phyloP scores from a whole-genome alignment of 2,888 invertebrate species.

The Bugulina stolonifera region DNA sequence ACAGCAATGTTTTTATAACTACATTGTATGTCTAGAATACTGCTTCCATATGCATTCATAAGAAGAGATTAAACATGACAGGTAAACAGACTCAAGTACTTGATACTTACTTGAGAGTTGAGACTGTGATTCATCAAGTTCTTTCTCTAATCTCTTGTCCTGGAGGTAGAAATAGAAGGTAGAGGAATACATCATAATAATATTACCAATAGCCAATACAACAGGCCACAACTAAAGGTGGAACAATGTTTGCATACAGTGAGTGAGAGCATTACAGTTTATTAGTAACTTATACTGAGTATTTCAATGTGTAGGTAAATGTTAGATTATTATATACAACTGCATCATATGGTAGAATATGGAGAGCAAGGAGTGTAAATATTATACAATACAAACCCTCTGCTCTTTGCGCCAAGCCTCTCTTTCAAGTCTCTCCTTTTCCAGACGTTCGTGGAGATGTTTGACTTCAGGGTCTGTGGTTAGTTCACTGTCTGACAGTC shows the following conservation, averaged over 20 bases:
- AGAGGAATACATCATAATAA: no score
- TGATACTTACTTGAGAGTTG: not conserved
- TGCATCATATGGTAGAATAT: no score
- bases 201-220: no score
- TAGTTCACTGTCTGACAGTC: not conserved
- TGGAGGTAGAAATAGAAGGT: not conserved
- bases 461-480: not conserved
- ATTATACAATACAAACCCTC: not conserved
- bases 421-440: constrained; percentile 19
- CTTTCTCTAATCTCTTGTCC: not conserved
- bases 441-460: not conserved
- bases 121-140: not conserved
- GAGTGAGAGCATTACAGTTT: no score
- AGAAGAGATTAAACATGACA: not conserved
- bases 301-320: no score
- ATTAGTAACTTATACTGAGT: no score
- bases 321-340: no score
- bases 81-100: not conserved
- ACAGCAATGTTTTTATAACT: no score
- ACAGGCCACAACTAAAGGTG: no score
- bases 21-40: no score
- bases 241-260: no score
- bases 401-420: constrained; percentile 26
- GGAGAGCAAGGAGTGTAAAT: no score
- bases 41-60: not conserved